These are phyloP conservation scores for Anthonomus grandis DNA, from an alignment of 1,140 invertebrate species.

Conservation along the genomic window DNA sequence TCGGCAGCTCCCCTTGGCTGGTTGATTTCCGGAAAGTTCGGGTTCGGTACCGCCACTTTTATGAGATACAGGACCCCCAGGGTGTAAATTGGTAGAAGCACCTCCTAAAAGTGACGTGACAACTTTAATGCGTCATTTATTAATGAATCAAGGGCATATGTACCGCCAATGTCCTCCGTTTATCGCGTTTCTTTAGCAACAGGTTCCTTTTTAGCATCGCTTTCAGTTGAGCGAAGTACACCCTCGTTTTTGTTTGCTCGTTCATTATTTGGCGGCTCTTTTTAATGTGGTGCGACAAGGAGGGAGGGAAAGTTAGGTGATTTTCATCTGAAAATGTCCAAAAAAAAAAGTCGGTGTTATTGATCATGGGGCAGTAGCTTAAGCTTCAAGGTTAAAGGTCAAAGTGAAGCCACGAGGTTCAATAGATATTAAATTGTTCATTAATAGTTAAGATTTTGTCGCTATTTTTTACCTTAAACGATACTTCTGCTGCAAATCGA, in stretches of 20 bases:
- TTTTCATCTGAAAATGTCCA: no score
- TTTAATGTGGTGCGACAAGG: no score
- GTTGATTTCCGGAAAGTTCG: conserved; percentile 66
- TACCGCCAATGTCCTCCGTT: conserved; percentile 68
- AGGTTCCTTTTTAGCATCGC: conserved; percentile 68
- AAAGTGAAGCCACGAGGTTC: no score
- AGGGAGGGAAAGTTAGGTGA: no score
- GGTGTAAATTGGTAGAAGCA: conserved; percentile 69
- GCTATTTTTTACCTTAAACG: no score
- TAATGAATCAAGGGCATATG: conserved; percentile 31
- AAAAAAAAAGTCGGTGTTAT: no score
- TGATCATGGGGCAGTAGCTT: no score
- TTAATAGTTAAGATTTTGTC: no score
- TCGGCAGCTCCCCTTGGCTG: conserved; percentile 57
- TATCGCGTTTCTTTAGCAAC: conserved; percentile 68
- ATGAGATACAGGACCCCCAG: conserved; percentile 67
- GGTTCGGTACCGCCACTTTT: conserved; percentile 68
- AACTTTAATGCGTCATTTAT: background rate
- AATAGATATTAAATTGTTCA: no score
- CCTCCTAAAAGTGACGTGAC: conserved; percentile 57
- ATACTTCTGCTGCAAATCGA: no score
- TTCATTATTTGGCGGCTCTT: conserved; percentile 27
- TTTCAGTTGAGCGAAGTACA: conserved; percentile 61
- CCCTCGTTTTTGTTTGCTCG: conserved; percentile 39
- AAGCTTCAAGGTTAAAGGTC: no score